Evolutionary conservation across 2,888 invertebrate species (phyloP), one percentile per base, ranked within the genome.

Genomic region (Cryptus armator): DNA sequence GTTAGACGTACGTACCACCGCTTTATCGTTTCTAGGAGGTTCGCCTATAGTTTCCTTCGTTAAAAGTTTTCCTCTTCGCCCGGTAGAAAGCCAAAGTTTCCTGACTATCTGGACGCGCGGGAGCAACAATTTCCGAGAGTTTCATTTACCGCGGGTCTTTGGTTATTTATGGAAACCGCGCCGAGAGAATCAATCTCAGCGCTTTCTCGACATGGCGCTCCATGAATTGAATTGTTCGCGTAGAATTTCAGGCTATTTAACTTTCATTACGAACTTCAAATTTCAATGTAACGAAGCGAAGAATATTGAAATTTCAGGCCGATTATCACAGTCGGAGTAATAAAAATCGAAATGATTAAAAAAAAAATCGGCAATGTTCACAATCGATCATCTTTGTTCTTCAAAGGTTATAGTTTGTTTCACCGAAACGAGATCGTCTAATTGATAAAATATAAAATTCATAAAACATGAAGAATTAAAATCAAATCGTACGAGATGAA

Each of bases 1-100:
- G 67, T 43, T 29, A 19, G 14, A 70, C 12, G 48, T 29, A 19
- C 43, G 32, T 51, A 44, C 10, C 37, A 37, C 5, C 62, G 48
- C 37, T 53, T 67, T 32, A 4, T 43, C 29, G 53, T 44, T 56
- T 24, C n/a, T 12, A 3, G 43, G 3, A n/a, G 19, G 12, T 66
- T 53, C 12, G 24, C 37, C 29, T 59, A 48, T 16, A 56, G 32
- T 64, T 44, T 4, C 19, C 32, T 81, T 74, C 77, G 59, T 77
- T 77, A 77, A 84, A 84, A 84, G 77, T 84, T 84, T 72, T 19
- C 19, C 62, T 67, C 19, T 68, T 19, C 12, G 46, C 10, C 56
- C 19, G 16, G 19, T 37, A 5, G 37, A 10, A 14, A 44, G 16
- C 67, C 29, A 48, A 81, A 81, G 56, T 84, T 77, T 14, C 16